Conservation (phyloP, 2,113 vertebrate genomes). For the Suncus etruscus region DNA sequence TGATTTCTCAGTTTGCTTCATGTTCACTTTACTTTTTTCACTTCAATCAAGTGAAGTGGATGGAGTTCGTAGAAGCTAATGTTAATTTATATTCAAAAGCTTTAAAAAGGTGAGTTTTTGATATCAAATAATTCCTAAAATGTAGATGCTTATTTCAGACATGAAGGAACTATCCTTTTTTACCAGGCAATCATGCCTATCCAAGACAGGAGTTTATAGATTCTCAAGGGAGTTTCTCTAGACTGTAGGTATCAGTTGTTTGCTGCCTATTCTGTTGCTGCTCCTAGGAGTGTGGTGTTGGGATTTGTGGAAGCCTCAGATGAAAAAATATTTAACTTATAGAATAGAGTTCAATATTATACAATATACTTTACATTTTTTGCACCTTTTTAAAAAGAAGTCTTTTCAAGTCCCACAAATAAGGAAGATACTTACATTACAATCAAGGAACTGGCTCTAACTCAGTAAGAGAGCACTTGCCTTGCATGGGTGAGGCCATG, state of each 20-base stretch:
- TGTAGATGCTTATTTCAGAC: background rate
- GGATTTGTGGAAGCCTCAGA: no score
- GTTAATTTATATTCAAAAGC: background rate
- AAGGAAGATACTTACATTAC: background rate
- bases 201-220: background rate
- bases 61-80: background rate
- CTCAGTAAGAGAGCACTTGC: no score
- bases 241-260: no score
- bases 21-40: background rate
- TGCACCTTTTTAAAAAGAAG: background rate
- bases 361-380: background rate
- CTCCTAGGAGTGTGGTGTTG: background rate
- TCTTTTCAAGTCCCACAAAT: background rate
- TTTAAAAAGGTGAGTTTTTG: background rate
- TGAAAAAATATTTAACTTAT: background rate
- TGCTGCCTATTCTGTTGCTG: background rate
- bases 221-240: background rate
- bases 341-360: background rate
- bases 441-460: no score
- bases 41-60: background rate
- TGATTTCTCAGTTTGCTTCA: conserved; percentile 32
- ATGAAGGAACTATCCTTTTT: background rate
- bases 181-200: background rate
- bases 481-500: no score
- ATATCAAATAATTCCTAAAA: background rate